phyloP scores from a whole-genome alignment of 2,113 vertebrate genomes.

The Thunnus maccoyii region DNA sequence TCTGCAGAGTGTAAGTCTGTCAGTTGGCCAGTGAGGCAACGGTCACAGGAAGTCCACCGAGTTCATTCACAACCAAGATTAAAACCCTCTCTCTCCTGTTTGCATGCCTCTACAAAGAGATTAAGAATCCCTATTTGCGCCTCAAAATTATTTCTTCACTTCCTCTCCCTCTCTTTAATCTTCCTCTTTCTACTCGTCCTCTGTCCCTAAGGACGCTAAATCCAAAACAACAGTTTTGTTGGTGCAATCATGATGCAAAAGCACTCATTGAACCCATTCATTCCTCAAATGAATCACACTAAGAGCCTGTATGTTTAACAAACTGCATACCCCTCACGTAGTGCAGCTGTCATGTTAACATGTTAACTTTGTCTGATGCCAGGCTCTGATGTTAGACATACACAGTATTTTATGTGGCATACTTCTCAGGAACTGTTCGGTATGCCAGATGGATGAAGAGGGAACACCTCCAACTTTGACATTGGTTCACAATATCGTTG shows the following conservation, averaged over 20 bases:
- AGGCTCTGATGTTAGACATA: too few relatives aligned
- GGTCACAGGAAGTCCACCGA: slow-evolving; percentile 54
- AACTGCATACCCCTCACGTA: slow-evolving; percentile 5
- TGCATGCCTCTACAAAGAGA: slow-evolving; percentile 13
- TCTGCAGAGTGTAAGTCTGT: slow-evolving; percentile 32
- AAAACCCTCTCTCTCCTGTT: slow-evolving; percentile 7
- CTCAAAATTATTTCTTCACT: neutral
- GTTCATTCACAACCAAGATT: slow-evolving; percentile 26
- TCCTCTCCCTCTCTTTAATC: neutral
- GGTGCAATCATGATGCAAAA: neutral
- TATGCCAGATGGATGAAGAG: neutral
- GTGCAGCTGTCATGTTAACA: slow-evolving; percentile 39
- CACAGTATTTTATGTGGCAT: neutral
- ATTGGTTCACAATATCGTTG: neutral
- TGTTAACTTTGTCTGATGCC: slow-evolving; percentile 39
- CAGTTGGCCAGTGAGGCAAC: slow-evolving; percentile 44
- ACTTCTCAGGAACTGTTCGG: neutral
- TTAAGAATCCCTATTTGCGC: neutral
- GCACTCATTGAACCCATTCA: slow-evolving; percentile 40
- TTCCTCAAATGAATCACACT: slow-evolving; percentile 33
- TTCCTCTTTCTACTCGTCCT: neutral
- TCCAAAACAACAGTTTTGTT: slow-evolving; percentile 6
- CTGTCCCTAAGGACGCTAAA: neutral
- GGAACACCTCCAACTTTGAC: neutral
- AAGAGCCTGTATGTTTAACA: slow-evolving; percentile 6